Evolutionary conservation across 2,888 invertebrate species (phyloP), one percentile per base, ranked within the genome.

Genomic region (Phymatocera aterrima): DNA sequence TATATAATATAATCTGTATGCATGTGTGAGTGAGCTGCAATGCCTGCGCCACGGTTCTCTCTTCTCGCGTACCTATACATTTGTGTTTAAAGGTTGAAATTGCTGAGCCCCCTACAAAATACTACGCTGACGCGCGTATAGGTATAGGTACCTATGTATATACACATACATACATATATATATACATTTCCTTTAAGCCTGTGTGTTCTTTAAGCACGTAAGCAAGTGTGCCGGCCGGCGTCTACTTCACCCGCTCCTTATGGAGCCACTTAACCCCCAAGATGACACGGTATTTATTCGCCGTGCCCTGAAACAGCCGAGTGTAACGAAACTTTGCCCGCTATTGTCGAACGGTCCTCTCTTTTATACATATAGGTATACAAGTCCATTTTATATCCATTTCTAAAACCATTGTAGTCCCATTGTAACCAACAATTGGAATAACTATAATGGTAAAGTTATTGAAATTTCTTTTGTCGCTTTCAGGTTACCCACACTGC

Each of bases 251-350:
- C 54, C 60, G 61, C 78, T 77, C 72, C 77, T 80, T 79, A 79
- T 78, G 84, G 83, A n/a, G 83, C 84, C 88, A 87, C 87, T 87
- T 88, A 87, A 85, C 88, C 88, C 85, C 83, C 84, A 79, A 81
- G 83, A 83, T 84, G 84, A 84, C 84, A 83, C 82, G 82, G 82
- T 83, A 82, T 75, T 75, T 64, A 83, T 83, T 84, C 80, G 80
- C 78, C 72, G 79, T 75, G 78, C 81, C 75, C 81, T 79, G 81
- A 83, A 81, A 82, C 82, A 83, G 83, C 83, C 40, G 4, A 82
- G 65, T 40, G 77, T 40, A 79, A 74, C 78, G 65, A 79, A 77
- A 80, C 79, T 79, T 57, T 78, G 61, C 77, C 83, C 81, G 83
- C 83, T 80, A 85, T 85, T 85, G 84, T 85, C 72, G 79, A 75